Evolutionary conservation across 2,797 vertebrate genomes (phyloP).

Genomic region (Notolabrus celidotus): DNA sequence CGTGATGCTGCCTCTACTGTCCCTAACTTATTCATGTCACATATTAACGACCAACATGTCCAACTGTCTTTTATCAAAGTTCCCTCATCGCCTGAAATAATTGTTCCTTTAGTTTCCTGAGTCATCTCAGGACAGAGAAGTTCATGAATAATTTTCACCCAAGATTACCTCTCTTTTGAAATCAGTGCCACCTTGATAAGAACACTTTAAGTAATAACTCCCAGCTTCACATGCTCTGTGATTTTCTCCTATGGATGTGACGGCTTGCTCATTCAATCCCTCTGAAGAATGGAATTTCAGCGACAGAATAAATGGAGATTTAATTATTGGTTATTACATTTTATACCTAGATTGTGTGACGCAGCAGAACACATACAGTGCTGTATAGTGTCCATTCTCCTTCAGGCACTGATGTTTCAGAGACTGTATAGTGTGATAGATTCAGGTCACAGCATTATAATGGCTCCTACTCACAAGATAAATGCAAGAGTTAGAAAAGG

Average conservation of each 20-base stretch:
- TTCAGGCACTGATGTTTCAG: slow-evolving; percentile 31
- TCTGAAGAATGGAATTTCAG: slow-evolving; percentile 47
- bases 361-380: slow-evolving; percentile 65
- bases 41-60: no score
- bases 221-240: slow-evolving; percentile 33
- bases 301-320: slow-evolving; percentile 53
- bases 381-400: slow-evolving; percentile 63
- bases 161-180: slow-evolving; percentile 29
- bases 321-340: slow-evolving; percentile 59
- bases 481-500: neutral
- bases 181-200: slow-evolving; percentile 31
- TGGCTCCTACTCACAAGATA: slow-evolving; percentile 39
- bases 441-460: slow-evolving; percentile 23
- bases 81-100: neutral
- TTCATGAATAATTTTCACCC: slow-evolving; percentile 35
- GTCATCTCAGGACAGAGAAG: neutral
- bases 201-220: slow-evolving; percentile 32
- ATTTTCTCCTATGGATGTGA: slow-evolving; percentile 40
- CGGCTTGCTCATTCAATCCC: slow-evolving; percentile 26
- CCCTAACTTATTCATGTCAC: no score
- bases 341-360: slow-evolving; percentile 64
- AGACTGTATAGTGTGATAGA: slow-evolving; percentile 48
- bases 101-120: slow-evolving; percentile 20
- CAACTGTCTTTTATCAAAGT: neutral
- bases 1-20: no score